These are phyloP conservation scores for Smutsia temminckii DNA, from an alignment of 2,797 vertebrate genomes.

Conservation along the genomic window DNA sequence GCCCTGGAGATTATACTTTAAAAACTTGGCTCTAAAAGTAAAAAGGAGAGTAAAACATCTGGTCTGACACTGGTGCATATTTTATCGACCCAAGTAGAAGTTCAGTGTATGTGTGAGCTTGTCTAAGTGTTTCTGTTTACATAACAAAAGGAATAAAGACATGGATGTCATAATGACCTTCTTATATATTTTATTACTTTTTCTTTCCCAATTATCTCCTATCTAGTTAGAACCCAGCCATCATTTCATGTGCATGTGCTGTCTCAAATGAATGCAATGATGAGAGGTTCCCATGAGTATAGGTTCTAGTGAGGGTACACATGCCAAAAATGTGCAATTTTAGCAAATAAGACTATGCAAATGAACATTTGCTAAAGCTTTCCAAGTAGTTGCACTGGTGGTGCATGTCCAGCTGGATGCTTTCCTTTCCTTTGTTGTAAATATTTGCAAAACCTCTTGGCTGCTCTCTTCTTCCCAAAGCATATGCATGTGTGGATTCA, in stretches of 20 bases:
- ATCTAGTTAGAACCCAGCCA: background rate
- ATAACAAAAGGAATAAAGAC: background rate
- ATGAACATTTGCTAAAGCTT: slow-evolving; percentile 15
- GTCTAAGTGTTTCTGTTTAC: background rate
- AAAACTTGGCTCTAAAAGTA: background rate
- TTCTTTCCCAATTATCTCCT: background rate
- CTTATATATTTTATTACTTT: background rate
- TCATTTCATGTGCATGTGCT: background rate
- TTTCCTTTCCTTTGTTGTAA: background rate
- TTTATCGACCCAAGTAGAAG: background rate
- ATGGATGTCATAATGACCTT: background rate
- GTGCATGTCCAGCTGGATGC: too few species aligned
- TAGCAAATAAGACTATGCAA: background rate
- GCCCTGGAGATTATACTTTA: background rate
- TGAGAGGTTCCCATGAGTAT: background rate
- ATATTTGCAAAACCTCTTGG: background rate
- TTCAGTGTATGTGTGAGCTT: background rate
- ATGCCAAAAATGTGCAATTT: background rate
- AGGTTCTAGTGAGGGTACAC: too few species aligned
- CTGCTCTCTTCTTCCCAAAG: background rate
- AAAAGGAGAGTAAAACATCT: background rate
- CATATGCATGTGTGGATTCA: background rate
- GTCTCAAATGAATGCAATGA: background rate
- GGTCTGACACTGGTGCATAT: background rate
- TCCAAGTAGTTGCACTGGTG: background rate